Percentiles rank a stretch among this genome's conserved stretches.
phyloP scores from a whole-genome alignment of 2,797 vertebrate species.

The Muraenolepis orangiensis region DNA sequence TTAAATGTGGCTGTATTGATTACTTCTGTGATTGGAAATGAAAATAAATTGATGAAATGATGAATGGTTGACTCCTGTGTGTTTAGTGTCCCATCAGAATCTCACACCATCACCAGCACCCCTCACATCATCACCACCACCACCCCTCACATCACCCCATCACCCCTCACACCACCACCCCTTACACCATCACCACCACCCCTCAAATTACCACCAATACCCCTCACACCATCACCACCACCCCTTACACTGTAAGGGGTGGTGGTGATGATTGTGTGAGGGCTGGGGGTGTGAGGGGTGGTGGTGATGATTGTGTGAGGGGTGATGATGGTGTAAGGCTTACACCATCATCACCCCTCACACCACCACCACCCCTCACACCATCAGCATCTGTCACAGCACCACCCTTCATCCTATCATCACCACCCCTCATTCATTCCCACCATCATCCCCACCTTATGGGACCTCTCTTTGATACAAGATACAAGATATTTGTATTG shows the following conservation, averaged over 20 bases:
- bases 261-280: too few relatives aligned
- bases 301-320: too few relatives aligned
- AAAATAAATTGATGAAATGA: not conserved
- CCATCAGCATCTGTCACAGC: too few relatives aligned
- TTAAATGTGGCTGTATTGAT: slow-evolving; percentile 21
- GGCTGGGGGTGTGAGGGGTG: too few relatives aligned
- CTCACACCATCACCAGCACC: not conserved
- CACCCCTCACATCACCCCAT: not conserved
- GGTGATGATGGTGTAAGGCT: too few relatives aligned
- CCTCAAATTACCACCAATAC: not conserved
- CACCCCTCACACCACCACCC: not conserved
- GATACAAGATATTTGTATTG: too few relatives aligned
- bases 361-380: not conserved
- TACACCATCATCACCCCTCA: not conserved
- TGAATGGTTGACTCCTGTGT: not conserved
- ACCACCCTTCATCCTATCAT: too few relatives aligned
- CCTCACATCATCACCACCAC: not conserved
- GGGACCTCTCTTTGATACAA: too few relatives aligned
- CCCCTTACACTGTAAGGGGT: too few relatives aligned
- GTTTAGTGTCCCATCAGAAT: not conserved
- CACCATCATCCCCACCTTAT: too few relatives aligned
- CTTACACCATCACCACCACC: not conserved
- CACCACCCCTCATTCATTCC: too few relatives aligned
- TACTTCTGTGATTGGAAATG: slow-evolving; percentile 32
- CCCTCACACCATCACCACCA: not conserved